Base-by-base conservation (phyloP, 2,113 vertebrate species). In the Erpornis zantholeuca region DNA sequence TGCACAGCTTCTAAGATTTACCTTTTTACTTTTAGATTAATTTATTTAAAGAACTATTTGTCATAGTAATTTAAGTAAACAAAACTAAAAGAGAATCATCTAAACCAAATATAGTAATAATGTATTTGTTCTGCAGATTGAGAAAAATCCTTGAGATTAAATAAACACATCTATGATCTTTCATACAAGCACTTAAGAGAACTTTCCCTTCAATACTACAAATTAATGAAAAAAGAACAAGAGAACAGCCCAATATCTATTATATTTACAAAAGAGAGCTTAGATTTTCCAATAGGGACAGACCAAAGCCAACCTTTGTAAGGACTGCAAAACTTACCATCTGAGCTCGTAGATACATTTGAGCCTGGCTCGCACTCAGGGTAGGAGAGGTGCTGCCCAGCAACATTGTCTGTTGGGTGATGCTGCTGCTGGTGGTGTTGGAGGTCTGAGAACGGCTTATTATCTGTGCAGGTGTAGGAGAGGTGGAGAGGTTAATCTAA, bases 261-360 rank as follows among this genome's bases (percentile, higher is more conserved):
- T 4, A 5, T 3, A 36, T 10, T 61, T 57, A 56, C 45, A 11
- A 57, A 66, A 63, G 8, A 54, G 24, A 77, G 36, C 18, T 72
- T 33, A 35, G 10, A 71, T 47, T 12, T 85, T 79, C 25, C 70
- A 63, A 9, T 1, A 65, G n/a, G 8, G 8, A 21, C 0, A 7
- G 29, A 44, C 12, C 42, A 80, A 94, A 88, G 77, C 1, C 13
- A 75, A 64, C 11, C 33, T 73, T 25, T 12, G 18, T 20, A 60
- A 78, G 53, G 65, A 23, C 2, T 50, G 53, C 44, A 15, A 45
- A 82, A 96, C 97, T 97, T 95, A 99, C 99, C 99, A 99, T 99
- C 97, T 99, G 99, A 96, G 99, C 99, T 94, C 99, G 98, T 8
- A 99, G 99, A 85, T 99, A 99, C 99, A 99, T 99, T 94, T 99